These are phyloP conservation scores for Riparia riparia DNA, from an alignment of 2,113 vertebrate genomes.

Conservation along the genomic window DNA sequence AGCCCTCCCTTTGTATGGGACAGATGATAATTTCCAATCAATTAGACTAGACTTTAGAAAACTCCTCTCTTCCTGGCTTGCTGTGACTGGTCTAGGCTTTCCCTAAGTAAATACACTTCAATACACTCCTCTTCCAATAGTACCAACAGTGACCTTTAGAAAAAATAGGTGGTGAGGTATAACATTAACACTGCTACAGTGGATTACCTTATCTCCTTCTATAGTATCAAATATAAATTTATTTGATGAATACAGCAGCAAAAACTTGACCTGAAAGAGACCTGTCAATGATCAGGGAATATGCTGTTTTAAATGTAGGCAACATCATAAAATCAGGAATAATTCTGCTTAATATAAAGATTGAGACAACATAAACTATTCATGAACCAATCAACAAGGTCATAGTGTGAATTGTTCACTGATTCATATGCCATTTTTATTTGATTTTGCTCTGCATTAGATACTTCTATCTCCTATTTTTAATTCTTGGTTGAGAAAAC, in stretches of 20 bases:
- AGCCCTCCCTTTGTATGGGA: neutral
- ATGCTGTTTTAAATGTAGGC: neutral
- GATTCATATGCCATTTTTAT: conserved; percentile 22
- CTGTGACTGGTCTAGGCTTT: neutral
- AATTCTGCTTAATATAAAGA: neutral
- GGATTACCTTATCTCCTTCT: neutral
- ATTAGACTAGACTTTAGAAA: neutral
- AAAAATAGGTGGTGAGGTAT: neutral
- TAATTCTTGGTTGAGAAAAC: conserved; percentile 45
- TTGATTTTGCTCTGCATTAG: conserved; percentile 32
- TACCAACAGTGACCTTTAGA: neutral
- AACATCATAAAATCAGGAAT: neutral
- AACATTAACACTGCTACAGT: neutral
- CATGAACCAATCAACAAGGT: neutral
- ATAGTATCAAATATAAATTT: neutral
- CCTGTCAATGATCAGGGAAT: neutral
- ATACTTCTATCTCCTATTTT: conserved; percentile 52
- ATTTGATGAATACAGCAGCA: neutral
- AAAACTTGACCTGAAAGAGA: neutral
- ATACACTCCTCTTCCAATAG: neutral
- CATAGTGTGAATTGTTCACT: neutral
- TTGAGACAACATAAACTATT: neutral
- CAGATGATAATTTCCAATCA: neutral
- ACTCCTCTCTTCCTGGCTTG: neutral
- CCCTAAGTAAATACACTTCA: neutral